Conservation (phyloP, 2,888 invertebrate species). For the Dendrolimus pini region DNA sequence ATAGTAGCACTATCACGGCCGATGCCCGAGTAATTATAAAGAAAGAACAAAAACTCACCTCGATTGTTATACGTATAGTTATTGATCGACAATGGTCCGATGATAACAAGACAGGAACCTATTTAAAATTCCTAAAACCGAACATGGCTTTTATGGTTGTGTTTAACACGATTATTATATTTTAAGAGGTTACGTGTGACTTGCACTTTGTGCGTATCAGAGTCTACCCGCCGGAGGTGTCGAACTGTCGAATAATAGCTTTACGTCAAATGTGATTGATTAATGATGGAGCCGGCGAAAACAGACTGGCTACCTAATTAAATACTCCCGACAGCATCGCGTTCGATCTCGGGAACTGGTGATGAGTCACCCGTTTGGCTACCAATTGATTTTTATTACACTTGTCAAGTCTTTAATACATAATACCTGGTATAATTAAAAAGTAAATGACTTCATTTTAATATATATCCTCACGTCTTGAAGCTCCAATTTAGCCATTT, state of each 20-base stretch:
- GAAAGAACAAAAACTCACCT: slow-evolving; percentile 45
- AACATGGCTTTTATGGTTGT: slow-evolving; percentile 70
- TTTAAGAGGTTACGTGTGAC: slow-evolving; percentile 70
- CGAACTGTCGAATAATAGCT: slow-evolving; percentile 66
- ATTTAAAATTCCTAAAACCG: slow-evolving; percentile 68
- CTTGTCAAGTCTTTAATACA: neutral
- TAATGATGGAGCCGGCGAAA: slow-evolving; percentile 67
- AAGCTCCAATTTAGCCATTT: no score
- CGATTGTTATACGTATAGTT: slow-evolving; percentile 41
- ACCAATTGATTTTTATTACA: slow-evolving; percentile 16
- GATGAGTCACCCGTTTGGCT: slow-evolving; percentile 29
- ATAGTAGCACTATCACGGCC: slow-evolving; percentile 2
- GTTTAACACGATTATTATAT: slow-evolving; percentile 76
- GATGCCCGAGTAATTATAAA: slow-evolving; percentile 48
- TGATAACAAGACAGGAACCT: slow-evolving; percentile 68
- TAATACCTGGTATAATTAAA: neutral
- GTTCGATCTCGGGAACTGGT: slow-evolving; percentile 30
- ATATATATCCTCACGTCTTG: no score
- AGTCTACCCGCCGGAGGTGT: slow-evolving; percentile 52
- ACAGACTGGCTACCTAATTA: slow-evolving; percentile 67
- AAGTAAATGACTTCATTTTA: neutral
- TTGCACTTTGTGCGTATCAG: slow-evolving; percentile 54
- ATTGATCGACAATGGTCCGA: slow-evolving; percentile 47
- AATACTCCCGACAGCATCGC: slow-evolving; percentile 42
- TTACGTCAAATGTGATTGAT: slow-evolving; percentile 61